phyloP scores from a whole-genome alignment of 2,797 vertebrate species.

The Characodon lateralis region DNA sequence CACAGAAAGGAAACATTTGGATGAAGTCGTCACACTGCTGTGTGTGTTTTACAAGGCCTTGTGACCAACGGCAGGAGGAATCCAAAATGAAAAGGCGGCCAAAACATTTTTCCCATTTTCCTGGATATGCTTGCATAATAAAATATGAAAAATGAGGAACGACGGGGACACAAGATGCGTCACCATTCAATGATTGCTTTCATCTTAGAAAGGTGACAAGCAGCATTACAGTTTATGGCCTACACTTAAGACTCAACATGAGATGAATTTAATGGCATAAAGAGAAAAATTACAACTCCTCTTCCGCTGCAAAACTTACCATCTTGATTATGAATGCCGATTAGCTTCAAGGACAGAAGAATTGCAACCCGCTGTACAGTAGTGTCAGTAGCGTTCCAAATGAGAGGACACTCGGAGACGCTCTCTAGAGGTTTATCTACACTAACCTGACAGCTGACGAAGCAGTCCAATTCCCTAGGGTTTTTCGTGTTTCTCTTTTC shows the following conservation, averaged over 20 bases:
- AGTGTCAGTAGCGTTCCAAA: constrained; percentile 41
- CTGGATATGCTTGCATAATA: constrained; percentile 64
- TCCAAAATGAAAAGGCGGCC: constrained; percentile 58
- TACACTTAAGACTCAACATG: constrained; percentile 48
- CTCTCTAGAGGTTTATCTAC: constrained; percentile 37
- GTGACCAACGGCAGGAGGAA: constrained; percentile 38
- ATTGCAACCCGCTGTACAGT: constrained; percentile 37
- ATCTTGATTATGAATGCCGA: constrained; percentile 36
- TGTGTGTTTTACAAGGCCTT: constrained; percentile 62
- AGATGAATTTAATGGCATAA: constrained; percentile 58
- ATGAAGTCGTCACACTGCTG: constrained; percentile 38
- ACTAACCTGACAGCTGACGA: constrained; percentile 48
- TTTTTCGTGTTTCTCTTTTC: constrained; percentile 47
- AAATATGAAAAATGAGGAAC: constrained; percentile 3
- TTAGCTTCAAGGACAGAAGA: constrained; percentile 43
- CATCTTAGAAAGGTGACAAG: constrained; percentile 65
- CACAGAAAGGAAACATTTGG: constrained; percentile 43
- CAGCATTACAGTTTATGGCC: constrained; percentile 71
- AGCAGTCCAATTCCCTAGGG: constrained; percentile 47
- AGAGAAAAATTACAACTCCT: constrained; percentile 38
- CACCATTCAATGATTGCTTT: constrained; percentile 45
- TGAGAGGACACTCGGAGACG: constrained; percentile 47
- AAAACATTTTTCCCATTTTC: constrained; percentile 33
- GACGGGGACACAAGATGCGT: constrained; percentile 14
- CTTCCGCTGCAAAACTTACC: constrained; percentile 38